phyloP scores from a whole-genome alignment of 2,888 invertebrate genomes.

The Idaea dimidiata region DNA sequence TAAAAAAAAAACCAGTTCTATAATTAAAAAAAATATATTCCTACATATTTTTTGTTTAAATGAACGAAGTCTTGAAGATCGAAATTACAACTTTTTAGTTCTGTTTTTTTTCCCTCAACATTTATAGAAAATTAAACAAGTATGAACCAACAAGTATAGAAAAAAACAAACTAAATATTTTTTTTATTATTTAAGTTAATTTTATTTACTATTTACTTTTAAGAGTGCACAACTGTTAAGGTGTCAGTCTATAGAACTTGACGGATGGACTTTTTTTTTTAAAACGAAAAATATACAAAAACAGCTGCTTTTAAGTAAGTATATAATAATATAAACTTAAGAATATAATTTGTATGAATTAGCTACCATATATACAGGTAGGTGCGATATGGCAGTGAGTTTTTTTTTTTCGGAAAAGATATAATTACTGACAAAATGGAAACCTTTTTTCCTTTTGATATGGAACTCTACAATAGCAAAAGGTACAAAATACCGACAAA shows the following conservation, averaged over 20 bases:
- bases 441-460: background rate
- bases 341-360: constrained; percentile 17
- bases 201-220: constrained; percentile 63
- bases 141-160: constrained; percentile 4
- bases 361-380: background rate
- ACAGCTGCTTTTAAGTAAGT: constrained; percentile 40
- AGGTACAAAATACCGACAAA: too few relatives aligned
- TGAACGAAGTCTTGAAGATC: too few relatives aligned
- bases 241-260: constrained; percentile 78
- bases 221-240: constrained; percentile 76
- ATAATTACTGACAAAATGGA: background rate
- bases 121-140: background rate
- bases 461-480: too few relatives aligned
- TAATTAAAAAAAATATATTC: background rate
- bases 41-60: background rate
- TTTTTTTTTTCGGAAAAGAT: background rate
- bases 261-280: constrained; percentile 74
- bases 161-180: constrained; percentile 24
- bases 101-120: background rate
- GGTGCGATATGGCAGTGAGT: constrained; percentile 32
- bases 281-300: constrained; percentile 39
- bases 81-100: background rate
- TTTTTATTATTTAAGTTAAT: constrained; percentile 51
- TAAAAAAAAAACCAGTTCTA: constrained; percentile 46
- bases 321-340: constrained; percentile 11